Evolutionary conservation across 1,140 invertebrate genomes (phyloP), one percentile per base, ranked within the genome.

Genomic region (Heliconius congener): DNA sequence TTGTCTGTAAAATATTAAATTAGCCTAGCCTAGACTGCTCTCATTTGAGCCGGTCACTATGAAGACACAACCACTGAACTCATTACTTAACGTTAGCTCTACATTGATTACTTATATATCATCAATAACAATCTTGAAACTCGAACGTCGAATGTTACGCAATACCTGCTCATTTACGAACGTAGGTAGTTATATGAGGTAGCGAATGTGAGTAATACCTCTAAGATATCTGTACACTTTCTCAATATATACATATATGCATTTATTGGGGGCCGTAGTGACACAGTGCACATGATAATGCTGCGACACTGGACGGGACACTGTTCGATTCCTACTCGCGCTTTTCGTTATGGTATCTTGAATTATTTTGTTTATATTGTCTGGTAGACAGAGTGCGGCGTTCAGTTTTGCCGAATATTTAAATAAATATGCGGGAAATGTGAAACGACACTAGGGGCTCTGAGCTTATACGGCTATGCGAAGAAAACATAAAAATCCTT

Each of bases 51-150:
- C 60, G 60, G 60, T 66, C 18, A 5, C 27, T 66, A 66, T 66
- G 60, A 66, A 66, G 60, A 66, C 60, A 66, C 60, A 66, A 66
- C 27, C 60, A 30, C 60, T 66, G 60, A 30, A 66, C 60, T 66
- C 60, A n/a, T 66, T 66, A 66, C 60, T 66, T 66, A 66, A 66
- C 23, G 57, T 60, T 60, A 27, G 57, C 57, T 60, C 57, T 27
- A 27, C 60, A 66, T 66, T 66, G 60, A 66, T 66, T 16, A 66
- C 60, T 66, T 66, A 66, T 66, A 66, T 66, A 66, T 66, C 60
- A 66, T 66, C 60, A 66, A 60, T 60, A 60, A 66, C 60, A 16
- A 66, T 77, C 70, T 77, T 37, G 70, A 71, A 46, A 77, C 50
- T 34, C 66, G 50, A 55, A 55, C 39, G 60, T 66, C 60, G 9